These are phyloP conservation scores for Pheosia tremula DNA, from an alignment of 2,888 invertebrate species.

Conservation along the genomic window DNA sequence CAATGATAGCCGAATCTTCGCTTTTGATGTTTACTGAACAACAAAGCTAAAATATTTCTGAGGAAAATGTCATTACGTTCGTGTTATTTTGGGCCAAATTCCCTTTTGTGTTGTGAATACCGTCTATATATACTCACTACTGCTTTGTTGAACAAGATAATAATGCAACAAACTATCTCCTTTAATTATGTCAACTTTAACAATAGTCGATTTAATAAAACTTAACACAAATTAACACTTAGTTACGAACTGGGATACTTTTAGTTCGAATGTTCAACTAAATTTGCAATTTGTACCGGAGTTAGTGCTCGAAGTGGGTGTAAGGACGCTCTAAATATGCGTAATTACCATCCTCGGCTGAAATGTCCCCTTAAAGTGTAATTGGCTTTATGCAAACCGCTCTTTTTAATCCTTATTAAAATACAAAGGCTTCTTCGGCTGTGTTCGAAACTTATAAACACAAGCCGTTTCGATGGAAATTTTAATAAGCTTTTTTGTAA, in stretches of 20 bases:
- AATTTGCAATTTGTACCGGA: slow-evolving; percentile 40
- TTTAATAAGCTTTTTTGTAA: neutral
- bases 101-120: too few relatives aligned
- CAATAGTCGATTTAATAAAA: slow-evolving; percentile 28
- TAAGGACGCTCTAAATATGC: slow-evolving; percentile 26
- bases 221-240: slow-evolving; percentile 42
- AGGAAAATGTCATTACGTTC: neutral
- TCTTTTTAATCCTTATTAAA: slow-evolving; percentile 35
- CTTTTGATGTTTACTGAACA: neutral
- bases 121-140: too few relatives aligned
- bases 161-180: neutral
- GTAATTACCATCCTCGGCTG: slow-evolving; percentile 31
- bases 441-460: slow-evolving; percentile 13
- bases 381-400: slow-evolving; percentile 32
- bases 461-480: slow-evolving; percentile 17
- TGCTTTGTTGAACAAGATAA: too few relatives aligned
- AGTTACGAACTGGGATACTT: slow-evolving; percentile 43
- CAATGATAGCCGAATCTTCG: neutral
- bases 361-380: slow-evolving; percentile 21
- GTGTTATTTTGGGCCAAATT: too few relatives aligned
- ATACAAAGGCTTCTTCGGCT: slow-evolving; percentile 35
- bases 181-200: neutral
- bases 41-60: neutral
- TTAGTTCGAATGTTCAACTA: slow-evolving; percentile 28
- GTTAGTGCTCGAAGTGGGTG: slow-evolving; percentile 31